Evolutionary conservation across 1,140 invertebrate species (phyloP).

Genomic region (Aphidius ervi): DNA sequence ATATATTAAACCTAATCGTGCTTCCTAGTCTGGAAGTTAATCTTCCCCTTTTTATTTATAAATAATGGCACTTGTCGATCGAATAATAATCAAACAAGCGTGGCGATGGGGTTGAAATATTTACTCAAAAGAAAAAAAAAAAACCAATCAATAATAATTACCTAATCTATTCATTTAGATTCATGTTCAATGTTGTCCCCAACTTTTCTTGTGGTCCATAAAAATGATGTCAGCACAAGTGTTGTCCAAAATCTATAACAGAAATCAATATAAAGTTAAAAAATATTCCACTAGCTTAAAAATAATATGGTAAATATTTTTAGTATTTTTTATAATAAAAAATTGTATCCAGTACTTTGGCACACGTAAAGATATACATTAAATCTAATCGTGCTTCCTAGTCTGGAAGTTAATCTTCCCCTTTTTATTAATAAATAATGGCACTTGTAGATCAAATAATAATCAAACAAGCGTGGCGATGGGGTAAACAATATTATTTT

Average conservation of each 20-base stretch:
- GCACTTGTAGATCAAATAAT: slow-evolving; percentile 39
- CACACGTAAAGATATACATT: slow-evolving; percentile 36
- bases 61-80: slow-evolving; percentile 39
- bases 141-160: neutral
- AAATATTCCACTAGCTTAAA: too few species aligned
- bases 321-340: neutral
- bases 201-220: too few species aligned
- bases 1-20: slow-evolving; percentile 32
- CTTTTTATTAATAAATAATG: slow-evolving; percentile 29
- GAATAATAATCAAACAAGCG: slow-evolving; percentile 38
- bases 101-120: slow-evolving; percentile 37
- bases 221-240: too few species aligned
- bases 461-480: slow-evolving; percentile 45
- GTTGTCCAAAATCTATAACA: too few species aligned
- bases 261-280: too few species aligned
- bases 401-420: slow-evolving; percentile 38
- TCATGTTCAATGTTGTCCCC: too few species aligned
- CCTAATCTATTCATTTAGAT: slow-evolving; percentile 72
- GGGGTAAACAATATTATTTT: slow-evolving; percentile 25
- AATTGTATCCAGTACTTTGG: slow-evolving; percentile 37
- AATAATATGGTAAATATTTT: too few species aligned
- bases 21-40: slow-evolving; percentile 43
- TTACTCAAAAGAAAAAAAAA: neutral
- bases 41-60: slow-evolving; percentile 37
- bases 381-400: slow-evolving; percentile 44